Base-by-base conservation (phyloP, 2,113 vertebrate genomes). In the Dicentrarchus labrax region DNA sequence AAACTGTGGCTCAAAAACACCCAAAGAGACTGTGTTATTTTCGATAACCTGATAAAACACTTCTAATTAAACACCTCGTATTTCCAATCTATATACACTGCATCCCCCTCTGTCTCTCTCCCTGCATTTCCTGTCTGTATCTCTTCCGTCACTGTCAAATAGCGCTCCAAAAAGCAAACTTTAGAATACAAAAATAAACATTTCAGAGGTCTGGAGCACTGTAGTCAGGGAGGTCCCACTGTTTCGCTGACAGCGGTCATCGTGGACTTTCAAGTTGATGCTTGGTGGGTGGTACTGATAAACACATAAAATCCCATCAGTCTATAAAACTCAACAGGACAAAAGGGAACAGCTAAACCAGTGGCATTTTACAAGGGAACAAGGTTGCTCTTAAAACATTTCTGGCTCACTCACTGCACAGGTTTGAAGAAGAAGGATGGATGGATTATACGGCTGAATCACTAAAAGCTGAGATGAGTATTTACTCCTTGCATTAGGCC, bases 271-370 rank as follows among this genome's bases (percentile, higher is more conserved):
- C 30, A 30, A 45, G 10, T 12, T 6, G 8, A 21, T 4, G 39
- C 22, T 51, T 4, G 22, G 17, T 64, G 62, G 72, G 68, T 61
- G 72, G 67, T 22, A 6, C 19, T 6, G 30, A 59, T 22, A 41
- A 68, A 76, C 69, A 78, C 70, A 70, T 54, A 7, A 71, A 68
- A 45, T 13, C 62, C 6, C 59, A 82, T 74, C 4, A 0, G 38
- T 47, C 61, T 45, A 36, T 72, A 48, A 80, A 86, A 57, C 45
- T 59, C n/a, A 30, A 43, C 39, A 54, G 11, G 45, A 24, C 16
- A 21, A 43, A 54, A 60, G 30, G 30, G 76, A 54, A 8, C 60
- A 62, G 7, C 21, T 54, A 19, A 60, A 17, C 7, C 38, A 11
- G 1, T 1, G 4, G 8, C 21, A 12, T 41, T 79, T 76, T 61